These are phyloP conservation scores for Kryptolebias marmoratus DNA, from an alignment of 2,113 vertebrate species.

Conservation along the genomic window DNA sequence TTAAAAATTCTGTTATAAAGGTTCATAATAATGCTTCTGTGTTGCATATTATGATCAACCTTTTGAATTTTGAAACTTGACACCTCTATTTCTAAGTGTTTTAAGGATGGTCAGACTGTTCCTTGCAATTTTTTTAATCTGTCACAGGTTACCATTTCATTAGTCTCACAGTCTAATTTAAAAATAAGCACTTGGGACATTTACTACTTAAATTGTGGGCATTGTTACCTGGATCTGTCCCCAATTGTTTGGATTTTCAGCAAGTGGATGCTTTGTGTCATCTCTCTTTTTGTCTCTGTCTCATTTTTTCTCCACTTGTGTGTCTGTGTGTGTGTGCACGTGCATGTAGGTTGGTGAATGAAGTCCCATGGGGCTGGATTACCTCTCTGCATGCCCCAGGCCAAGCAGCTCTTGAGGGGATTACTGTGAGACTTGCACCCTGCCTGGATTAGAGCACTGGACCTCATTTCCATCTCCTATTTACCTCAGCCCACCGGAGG, in stretches of 20 bases:
- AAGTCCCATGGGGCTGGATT: constrained; percentile 79
- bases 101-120: not conserved
- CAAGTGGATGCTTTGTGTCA: constrained; percentile 42
- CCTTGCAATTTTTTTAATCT: not conserved
- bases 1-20: not conserved
- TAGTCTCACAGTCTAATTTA: not conserved
- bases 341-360: constrained; percentile 56
- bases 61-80: not conserved
- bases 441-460: constrained; percentile 79
- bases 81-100: not conserved
- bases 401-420: constrained; percentile 80
- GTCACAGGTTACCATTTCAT: not conserved
- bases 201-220: constrained; percentile 30
- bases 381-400: constrained; percentile 81
- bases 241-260: constrained; percentile 47
- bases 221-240: constrained; percentile 44
- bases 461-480: constrained; percentile 79
- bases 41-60: too few relatives aligned
- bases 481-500: constrained; percentile 76
- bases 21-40: too few relatives aligned
- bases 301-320: constrained; percentile 26
- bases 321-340: constrained; percentile 28
- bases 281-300: constrained; percentile 32
- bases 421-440: constrained; percentile 80
- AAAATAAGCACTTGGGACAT: constrained; percentile 15